phyloP scores from a whole-genome alignment of 2,888 invertebrate species.

The Bombylius discolor region DNA sequence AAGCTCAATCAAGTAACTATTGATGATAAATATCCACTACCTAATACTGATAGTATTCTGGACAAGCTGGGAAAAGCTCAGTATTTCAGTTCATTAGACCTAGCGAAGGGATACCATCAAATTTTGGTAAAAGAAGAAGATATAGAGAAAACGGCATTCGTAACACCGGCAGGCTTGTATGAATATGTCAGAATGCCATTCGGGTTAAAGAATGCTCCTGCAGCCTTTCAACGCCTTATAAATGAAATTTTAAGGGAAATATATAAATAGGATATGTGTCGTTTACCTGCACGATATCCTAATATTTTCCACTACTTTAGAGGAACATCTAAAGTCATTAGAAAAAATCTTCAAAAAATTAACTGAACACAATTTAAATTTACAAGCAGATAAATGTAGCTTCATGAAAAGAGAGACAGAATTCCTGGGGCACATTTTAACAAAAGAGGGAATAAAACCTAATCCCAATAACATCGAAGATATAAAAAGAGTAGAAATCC shows the following conservation, averaged over 20 bases:
- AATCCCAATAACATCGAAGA: neutral
- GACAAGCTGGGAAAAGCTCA: too few relatives aligned
- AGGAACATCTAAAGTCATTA: slow-evolving; percentile 7
- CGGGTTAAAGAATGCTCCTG: slow-evolving; percentile 5
- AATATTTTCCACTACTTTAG: slow-evolving; percentile 9
- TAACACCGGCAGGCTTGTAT: slow-evolving; percentile 10
- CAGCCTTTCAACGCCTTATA: slow-evolving; percentile 9
- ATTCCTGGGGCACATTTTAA: neutral
- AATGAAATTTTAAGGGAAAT: slow-evolving; percentile 8
- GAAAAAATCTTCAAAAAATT: slow-evolving; percentile 1
- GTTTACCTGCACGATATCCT: slow-evolving; percentile 7
- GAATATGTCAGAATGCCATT: slow-evolving; percentile 12
- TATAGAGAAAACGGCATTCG: slow-evolving; percentile 12
- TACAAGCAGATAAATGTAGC: neutral
- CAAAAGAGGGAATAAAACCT: neutral
- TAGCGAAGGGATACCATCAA: too few relatives aligned
- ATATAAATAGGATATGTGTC: slow-evolving; percentile 3
- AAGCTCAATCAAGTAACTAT: neutral
- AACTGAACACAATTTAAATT: neutral
- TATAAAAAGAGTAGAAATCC: neutral
- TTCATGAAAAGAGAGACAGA: neutral
- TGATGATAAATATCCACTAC: neutral
- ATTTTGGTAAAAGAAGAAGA: slow-evolving; percentile 9
- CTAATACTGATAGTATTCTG: neutral
- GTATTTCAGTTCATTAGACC: too few relatives aligned